Evolutionary conservation across 2,113 vertebrate species (phyloP).

Genomic region (Himantopus leucocephalus): DNA sequence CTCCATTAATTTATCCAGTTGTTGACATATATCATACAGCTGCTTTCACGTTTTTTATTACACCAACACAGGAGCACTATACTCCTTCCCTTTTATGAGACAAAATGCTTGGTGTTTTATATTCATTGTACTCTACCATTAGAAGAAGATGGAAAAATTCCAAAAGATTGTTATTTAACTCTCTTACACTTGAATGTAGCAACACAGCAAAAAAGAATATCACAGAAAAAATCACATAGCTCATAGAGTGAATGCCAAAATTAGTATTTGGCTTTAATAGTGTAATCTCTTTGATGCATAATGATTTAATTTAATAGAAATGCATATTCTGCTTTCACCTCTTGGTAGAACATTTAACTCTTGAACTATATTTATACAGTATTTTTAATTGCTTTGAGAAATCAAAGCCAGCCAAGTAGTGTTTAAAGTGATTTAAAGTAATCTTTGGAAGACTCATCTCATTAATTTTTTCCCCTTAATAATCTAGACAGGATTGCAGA

Average conservation of each 20-base stretch:
- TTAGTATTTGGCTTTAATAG: neutral
- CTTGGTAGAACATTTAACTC: neutral
- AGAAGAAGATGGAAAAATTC: neutral
- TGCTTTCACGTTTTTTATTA: neutral
- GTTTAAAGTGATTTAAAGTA: neutral
- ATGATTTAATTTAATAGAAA: constrained; percentile 24
- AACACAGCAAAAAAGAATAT: neutral
- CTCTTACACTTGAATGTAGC: neutral
- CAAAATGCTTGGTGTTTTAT: neutral
- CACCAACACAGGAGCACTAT: neutral
- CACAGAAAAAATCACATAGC: neutral
- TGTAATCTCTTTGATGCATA: constrained; percentile 16
- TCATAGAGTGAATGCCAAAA: neutral
- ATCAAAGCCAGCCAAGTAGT: neutral
- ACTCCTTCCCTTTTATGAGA: neutral
- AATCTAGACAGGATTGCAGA: neutral
- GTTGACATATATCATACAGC: neutral
- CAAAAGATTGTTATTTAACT: neutral
- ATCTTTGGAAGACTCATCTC: neutral
- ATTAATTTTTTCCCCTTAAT: neutral
- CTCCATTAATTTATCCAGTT: neutral
- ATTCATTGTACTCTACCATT: neutral
- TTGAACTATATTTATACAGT: neutral
- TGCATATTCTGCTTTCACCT: neutral
- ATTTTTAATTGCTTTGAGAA: constrained; percentile 35